A percentile compares a stretch with the other conserved stretches of the same genome.
Evolutionary conservation across 1,140 invertebrate genomes (phyloP).

Genomic region (Trichogramma pretiosum): DNA sequence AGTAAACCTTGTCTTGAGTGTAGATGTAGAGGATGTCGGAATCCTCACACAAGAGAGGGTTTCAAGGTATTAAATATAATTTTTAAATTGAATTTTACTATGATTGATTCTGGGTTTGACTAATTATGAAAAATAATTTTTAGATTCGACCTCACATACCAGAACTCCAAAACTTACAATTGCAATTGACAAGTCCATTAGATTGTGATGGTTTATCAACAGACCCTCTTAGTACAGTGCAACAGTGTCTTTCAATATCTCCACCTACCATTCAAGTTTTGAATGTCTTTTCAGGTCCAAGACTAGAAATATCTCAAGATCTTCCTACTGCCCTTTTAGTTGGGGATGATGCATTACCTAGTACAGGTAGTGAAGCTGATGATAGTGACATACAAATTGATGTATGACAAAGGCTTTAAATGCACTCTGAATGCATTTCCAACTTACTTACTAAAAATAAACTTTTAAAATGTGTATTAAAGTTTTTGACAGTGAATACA

Average conservation of each 20-base stretch:
- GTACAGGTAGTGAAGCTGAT: slow-evolving; percentile 43
- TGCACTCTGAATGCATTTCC: background rate
- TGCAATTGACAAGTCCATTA: slow-evolving; percentile 37
- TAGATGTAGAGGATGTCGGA: slow-evolving; percentile 82
- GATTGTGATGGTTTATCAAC: slow-evolving; percentile 34
- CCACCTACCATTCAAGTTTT: slow-evolving; percentile 44
- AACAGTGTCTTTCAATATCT: slow-evolving; percentile 40
- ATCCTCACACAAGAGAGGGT: slow-evolving; percentile 73
- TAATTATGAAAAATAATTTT: slow-evolving; percentile 3
- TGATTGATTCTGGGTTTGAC: background rate
- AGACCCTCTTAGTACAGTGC: slow-evolving; percentile 36
- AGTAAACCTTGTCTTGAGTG: slow-evolving; percentile 79
- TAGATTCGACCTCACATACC: slow-evolving; percentile 58
- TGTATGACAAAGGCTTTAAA: slow-evolving; percentile 35
- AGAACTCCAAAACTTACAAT: slow-evolving; percentile 46
- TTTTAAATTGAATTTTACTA: slow-evolving; percentile 2
- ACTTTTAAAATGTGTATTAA: no score
- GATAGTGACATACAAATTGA: slow-evolving; percentile 46
- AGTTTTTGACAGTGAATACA: no score
- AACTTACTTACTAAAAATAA: background rate
- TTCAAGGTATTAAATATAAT: slow-evolving; percentile 56
- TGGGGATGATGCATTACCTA: slow-evolving; percentile 43
- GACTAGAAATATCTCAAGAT: slow-evolving; percentile 41
- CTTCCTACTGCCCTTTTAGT: slow-evolving; percentile 43
- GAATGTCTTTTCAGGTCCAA: slow-evolving; percentile 42